Evolutionary conservation across 2,888 invertebrate genomes (phyloP).

Genomic region (Noctuana brunneofusca): DNA sequence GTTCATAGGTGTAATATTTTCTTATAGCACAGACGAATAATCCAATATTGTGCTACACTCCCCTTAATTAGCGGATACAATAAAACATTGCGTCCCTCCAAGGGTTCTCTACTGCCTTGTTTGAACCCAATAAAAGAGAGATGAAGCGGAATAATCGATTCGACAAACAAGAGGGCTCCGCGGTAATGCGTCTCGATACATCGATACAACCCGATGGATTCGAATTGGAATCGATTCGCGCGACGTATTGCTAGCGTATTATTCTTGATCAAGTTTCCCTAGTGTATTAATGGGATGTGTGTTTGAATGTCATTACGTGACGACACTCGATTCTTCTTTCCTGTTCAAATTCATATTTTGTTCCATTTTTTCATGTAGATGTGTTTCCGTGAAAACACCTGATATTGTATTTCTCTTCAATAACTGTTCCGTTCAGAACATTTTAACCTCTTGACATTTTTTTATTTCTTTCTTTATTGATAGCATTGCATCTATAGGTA

Average conservation of each 20-base stretch:
- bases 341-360: constrained; percentile 3
- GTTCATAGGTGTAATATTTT: background rate
- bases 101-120: constrained; percentile 40
- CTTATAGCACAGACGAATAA: background rate
- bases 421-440: background rate
- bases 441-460: no score
- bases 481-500: no score
- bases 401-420: background rate
- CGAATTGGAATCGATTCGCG: constrained; percentile 42
- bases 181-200: constrained; percentile 59
- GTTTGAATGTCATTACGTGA: constrained; percentile 31
- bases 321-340: constrained; percentile 14
- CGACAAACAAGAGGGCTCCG: constrained; percentile 77
- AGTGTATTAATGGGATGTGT: constrained; percentile 29
- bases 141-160: constrained; percentile 79
- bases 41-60: constrained; percentile 6
- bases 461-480: no score
- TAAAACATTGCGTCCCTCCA: constrained; percentile 31
- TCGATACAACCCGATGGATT: constrained; percentile 46
- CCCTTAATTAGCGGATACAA: constrained; percentile 30
- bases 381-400: background rate
- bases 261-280: constrained; percentile 33
- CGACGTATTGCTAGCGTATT: constrained; percentile 25
- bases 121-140: constrained; percentile 71
- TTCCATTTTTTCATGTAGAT: background rate